phyloP scores from a whole-genome alignment of 2,113 vertebrate genomes.

The Fregetta grallaria region DNA sequence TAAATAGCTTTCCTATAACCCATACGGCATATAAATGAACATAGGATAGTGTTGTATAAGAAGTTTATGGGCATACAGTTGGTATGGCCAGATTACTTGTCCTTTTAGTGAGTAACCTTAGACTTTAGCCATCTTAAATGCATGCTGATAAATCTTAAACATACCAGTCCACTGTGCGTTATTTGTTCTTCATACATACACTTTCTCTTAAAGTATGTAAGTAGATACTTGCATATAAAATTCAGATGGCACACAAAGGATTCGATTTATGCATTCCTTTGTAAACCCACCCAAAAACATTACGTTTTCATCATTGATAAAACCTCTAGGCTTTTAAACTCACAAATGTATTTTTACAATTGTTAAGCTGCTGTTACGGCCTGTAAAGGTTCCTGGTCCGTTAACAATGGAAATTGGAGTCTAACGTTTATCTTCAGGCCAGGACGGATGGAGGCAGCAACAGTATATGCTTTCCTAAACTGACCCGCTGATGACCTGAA shows the following conservation, averaged over 20 bases:
- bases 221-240: conserved; percentile 41
- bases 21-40: conserved; percentile 43
- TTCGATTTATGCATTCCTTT: neutral
- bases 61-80: conserved; percentile 31
- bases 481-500: conserved; percentile 73
- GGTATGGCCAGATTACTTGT: conserved; percentile 10
- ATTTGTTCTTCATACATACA: neutral
- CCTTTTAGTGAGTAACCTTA: conserved; percentile 40
- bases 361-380: conserved; percentile 36
- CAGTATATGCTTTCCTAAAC: conserved; percentile 57
- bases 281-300: neutral
- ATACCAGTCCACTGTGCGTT: neutral
- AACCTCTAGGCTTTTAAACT: conserved; percentile 43
- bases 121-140: neutral
- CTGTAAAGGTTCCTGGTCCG: conserved; percentile 29
- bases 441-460: conserved; percentile 55
- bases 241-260: conserved; percentile 3
- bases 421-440: conserved; percentile 61
- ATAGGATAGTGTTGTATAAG: neutral
- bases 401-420: conserved; percentile 51
- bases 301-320: neutral
- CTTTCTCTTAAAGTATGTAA: neutral
- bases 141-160: neutral
- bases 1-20: conserved; percentile 25
- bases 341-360: conserved; percentile 48